phyloP scores from a whole-genome alignment of 2,888 invertebrate genomes.

The Idaea dimidiata region DNA sequence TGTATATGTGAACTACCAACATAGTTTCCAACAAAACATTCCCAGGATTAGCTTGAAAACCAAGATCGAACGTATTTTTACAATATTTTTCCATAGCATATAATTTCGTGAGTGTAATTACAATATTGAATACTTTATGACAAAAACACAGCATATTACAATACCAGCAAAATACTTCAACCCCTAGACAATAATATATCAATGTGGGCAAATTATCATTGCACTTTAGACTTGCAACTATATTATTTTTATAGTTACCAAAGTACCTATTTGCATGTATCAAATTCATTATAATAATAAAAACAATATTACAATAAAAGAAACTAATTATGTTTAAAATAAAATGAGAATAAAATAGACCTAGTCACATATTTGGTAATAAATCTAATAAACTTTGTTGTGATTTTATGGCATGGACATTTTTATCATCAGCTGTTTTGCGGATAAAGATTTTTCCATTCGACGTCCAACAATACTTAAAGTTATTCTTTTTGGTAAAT shows the following conservation, averaged over 20 bases:
- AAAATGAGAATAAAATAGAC: background rate
- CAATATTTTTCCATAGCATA: too few relatives aligned
- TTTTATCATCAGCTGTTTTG: background rate
- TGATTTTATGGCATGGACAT: background rate
- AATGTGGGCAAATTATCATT: background rate
- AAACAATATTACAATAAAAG: background rate
- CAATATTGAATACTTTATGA: too few relatives aligned
- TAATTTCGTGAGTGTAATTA: too few relatives aligned
- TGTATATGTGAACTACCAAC: background rate
- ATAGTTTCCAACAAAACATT: background rate
- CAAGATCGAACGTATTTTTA: background rate
- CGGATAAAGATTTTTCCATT: constrained; percentile 1
- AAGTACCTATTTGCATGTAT: background rate
- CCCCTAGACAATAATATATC: too few relatives aligned
- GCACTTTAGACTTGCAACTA: background rate
- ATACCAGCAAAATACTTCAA: too few relatives aligned
- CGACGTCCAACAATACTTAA: background rate
- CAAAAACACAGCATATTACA: too few relatives aligned
- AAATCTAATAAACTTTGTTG: background rate
- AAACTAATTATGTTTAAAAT: background rate
- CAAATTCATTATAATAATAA: background rate
- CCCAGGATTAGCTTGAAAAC: background rate
- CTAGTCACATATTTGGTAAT: background rate
- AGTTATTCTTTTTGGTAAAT: background rate
- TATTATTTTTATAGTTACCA: background rate